A percentile compares a stretch with the other conserved stretches of the same genome.
These are phyloP conservation scores for Cyprinodon tularosa DNA, from an alignment of 2,113 vertebrate species.

Conservation along the genomic window DNA sequence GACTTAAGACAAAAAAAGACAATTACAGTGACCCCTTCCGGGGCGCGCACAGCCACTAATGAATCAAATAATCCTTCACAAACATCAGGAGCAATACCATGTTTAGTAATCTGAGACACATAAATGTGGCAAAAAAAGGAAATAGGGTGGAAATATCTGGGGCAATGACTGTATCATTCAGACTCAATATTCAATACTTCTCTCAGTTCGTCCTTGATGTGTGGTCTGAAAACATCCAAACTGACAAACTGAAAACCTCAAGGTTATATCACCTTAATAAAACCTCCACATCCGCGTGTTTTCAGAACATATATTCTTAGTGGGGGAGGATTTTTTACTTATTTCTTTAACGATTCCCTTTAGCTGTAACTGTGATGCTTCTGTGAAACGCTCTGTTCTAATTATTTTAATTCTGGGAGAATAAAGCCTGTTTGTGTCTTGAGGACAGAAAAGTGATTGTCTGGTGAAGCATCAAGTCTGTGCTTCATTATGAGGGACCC, in stretches of 20 bases:
- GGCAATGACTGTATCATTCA: too few species aligned
- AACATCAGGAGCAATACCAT: background rate
- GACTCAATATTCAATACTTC: too few species aligned
- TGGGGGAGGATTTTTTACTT: too few species aligned
- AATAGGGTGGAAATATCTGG: background rate
- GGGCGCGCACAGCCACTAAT: background rate
- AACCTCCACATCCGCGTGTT: background rate
- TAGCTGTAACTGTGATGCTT: background rate
- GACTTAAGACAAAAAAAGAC: background rate
- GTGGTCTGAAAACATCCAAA: too few species aligned
- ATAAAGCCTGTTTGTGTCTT: slow-evolving; percentile 10
- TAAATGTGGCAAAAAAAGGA: background rate
- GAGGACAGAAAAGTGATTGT: slow-evolving; percentile 19
- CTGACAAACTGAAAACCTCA: too few species aligned
- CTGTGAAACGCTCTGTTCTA: background rate
- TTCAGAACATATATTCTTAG: background rate
- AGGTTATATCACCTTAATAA: too few species aligned
- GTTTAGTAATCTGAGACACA: background rate
- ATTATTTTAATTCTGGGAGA: background rate
- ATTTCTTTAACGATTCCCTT: background rate
- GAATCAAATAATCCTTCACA: background rate
- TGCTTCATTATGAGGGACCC: slow-evolving; percentile 12
- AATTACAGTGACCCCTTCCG: background rate
- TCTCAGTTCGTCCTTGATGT: too few species aligned
- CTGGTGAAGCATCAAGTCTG: slow-evolving; percentile 21